Conservation (phyloP, 2,888 invertebrate species). For the Eristalinus aeneus region DNA sequence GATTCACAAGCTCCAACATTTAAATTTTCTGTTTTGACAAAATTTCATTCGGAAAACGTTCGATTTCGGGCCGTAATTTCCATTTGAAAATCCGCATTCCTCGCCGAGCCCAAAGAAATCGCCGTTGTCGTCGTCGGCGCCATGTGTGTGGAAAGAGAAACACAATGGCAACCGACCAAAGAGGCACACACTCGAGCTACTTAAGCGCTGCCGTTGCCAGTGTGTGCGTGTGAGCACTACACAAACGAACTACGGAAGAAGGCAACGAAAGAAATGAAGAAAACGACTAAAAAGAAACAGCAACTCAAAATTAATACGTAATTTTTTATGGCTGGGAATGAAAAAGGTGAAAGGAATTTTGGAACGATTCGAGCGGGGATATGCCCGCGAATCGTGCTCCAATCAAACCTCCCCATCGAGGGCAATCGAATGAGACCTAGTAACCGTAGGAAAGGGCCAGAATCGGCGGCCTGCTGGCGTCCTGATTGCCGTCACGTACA, state of each 20-base stretch:
- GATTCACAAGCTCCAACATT: slow-evolving; percentile 22
- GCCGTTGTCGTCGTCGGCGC: not conserved
- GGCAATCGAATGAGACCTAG: not conserved
- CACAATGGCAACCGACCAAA: not conserved
- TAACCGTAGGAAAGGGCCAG: not conserved
- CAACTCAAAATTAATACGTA: slow-evolving; percentile 57
- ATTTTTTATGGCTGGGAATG: slow-evolving; percentile 43
- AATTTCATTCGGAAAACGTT: slow-evolving; percentile 6
- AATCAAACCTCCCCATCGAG: not conserved
- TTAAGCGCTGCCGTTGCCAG: not conserved
- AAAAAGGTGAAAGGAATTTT: slow-evolving; percentile 40
- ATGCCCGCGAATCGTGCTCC: not conserved
- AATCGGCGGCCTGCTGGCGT: slow-evolving; percentile 20
- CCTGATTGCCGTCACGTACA: slow-evolving; percentile 67
- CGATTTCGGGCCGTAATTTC: not conserved
- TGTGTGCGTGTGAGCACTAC: slow-evolving; percentile 13
- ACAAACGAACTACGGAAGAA: slow-evolving; percentile 7
- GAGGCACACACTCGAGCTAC: not conserved
- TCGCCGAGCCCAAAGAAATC: not conserved
- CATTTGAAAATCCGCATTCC: slow-evolving; percentile 25
- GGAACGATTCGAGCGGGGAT: not conserved
- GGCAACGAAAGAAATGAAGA: slow-evolving; percentile 9
- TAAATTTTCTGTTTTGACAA: slow-evolving; percentile 50
- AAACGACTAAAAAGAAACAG: slow-evolving; percentile 8
- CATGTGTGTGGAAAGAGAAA: slow-evolving; percentile 47